These are phyloP conservation scores for Euphysa ruthae DNA, from an alignment of 30 jellyfish, hydroid and myxozoan genomes.

Conservation along the genomic window DNA sequence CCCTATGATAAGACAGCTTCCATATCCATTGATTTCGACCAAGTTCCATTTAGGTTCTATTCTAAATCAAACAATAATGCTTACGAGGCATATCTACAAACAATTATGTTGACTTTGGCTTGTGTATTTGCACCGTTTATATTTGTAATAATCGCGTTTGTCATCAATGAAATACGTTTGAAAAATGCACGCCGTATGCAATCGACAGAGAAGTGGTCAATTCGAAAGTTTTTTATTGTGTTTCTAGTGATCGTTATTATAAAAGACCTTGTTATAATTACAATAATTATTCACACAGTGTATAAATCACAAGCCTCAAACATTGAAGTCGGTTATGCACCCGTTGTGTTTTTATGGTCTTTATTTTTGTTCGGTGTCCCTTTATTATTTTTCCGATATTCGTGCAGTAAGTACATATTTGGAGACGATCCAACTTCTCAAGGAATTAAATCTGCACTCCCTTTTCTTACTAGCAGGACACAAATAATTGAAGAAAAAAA, in stretches of 20 bases:
- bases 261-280: not conserved
- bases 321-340: not conserved
- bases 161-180: not conserved
- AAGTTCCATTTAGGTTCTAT: conserved; percentile 12
- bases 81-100: not conserved
- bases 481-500: not conserved
- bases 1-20: not conserved
- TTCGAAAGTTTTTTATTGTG: not conserved
- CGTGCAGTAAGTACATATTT: not conserved
- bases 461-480: not conserved
- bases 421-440: not conserved
- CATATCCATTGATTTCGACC: conserved; percentile 4
- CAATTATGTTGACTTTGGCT: not conserved
- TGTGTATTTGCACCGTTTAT: conserved; percentile 1
- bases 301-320: not conserved
- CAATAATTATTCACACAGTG: not conserved
- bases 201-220: not conserved
- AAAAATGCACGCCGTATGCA: not conserved
- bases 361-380: conserved; percentile 2
- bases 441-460: not conserved
- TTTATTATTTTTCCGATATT: not conserved
- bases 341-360: conserved; percentile 6
- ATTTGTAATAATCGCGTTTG: not conserved
- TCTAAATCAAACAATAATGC: not conserved
- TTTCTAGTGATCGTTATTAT: not conserved